Conservation (phyloP, 2,113 vertebrate species). For the Chiloscyllium plagiosum region DNA sequence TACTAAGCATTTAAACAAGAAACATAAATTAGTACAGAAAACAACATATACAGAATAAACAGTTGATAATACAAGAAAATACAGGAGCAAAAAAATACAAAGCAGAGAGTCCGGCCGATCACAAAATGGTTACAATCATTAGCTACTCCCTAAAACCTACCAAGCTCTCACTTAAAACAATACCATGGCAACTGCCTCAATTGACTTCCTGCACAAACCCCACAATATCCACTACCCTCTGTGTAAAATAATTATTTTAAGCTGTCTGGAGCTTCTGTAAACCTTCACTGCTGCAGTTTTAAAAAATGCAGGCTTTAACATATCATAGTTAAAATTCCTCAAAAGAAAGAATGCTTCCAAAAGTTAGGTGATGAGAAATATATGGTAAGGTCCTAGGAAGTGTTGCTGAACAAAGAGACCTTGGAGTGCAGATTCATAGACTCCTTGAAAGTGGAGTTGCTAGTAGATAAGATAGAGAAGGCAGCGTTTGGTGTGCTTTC, state of each 20-base stretch:
- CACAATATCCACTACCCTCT: background rate
- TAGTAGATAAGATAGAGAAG: too few relatives aligned
- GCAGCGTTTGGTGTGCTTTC: too few relatives aligned
- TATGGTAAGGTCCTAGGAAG: background rate
- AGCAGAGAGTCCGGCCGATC: background rate
- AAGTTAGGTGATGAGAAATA: background rate
- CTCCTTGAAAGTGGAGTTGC: too few relatives aligned
- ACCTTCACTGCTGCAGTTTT: background rate
- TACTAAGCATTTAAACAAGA: background rate
- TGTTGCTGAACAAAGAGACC: too few relatives aligned
- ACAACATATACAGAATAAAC: background rate
- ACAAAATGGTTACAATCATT: background rate
- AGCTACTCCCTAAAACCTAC: background rate
- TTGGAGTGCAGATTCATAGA: too few relatives aligned
- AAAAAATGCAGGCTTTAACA: background rate
- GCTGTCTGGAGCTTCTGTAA: background rate
- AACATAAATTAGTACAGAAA: background rate
- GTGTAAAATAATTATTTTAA: background rate
- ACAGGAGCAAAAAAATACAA: background rate
- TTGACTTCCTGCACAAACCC: background rate
- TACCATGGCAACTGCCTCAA: background rate
- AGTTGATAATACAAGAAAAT: background rate
- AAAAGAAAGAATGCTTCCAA: background rate
- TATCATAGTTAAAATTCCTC: background rate
- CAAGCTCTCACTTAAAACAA: background rate